Percentiles rank a stretch among this genome's conserved stretches.
Evolutionary conservation across 2,797 vertebrate genomes (phyloP).

Genomic region (Pseudochromis fuscus): DNA sequence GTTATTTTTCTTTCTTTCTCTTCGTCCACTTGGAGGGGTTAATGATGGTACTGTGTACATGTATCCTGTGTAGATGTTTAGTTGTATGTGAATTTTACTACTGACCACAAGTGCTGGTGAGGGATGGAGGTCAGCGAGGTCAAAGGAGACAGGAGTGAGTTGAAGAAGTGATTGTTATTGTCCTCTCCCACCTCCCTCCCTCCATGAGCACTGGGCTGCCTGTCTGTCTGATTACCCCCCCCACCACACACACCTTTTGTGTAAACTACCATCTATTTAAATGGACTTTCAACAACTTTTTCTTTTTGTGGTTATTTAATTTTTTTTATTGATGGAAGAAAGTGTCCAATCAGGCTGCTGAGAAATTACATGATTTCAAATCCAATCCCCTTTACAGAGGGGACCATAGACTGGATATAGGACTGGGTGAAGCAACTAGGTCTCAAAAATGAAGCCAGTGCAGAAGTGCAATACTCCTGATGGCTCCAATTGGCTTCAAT

Average conservation of each 20-base stretch:
- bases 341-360: background rate
- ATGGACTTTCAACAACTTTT: conserved; percentile 47
- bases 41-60: conserved; percentile 54
- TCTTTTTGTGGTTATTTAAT: conserved; percentile 49
- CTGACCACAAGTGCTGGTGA: conserved; percentile 74
- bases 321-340: conserved; percentile 23
- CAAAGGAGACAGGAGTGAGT: no score
- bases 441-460: no score
- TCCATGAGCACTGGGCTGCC: conserved; percentile 63
- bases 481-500: no score
- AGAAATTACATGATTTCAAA: no score
- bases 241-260: conserved; percentile 9
- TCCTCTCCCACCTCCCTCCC: conserved; percentile 28
- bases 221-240: conserved; percentile 63
- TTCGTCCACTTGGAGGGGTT: conserved; percentile 29
- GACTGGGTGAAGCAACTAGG: no score
- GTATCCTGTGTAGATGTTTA: conserved; percentile 56
- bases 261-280: conserved; percentile 63
- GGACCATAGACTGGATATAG: no score
- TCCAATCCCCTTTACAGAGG: no score
- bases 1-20: background rate
- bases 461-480: no score
- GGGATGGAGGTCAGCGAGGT: conserved; percentile 31
- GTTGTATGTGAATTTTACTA: conserved; percentile 71
- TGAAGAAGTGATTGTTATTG: no score